phyloP scores from a whole-genome alignment of 2,888 invertebrate species.

The Ophioninae sp. region DNA sequence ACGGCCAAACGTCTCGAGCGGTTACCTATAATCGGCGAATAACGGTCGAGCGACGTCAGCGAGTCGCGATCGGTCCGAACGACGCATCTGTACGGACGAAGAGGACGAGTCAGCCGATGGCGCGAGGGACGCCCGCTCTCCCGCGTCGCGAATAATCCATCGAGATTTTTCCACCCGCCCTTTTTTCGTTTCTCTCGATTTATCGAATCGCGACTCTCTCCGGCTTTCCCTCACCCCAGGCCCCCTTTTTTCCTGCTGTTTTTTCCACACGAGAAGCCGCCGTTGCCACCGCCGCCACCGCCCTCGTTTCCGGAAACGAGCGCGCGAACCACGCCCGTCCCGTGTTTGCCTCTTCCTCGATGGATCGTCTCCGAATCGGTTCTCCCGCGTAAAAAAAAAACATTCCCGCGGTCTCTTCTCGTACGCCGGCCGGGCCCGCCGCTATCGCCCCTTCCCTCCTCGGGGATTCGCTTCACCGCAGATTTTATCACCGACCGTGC shows the following conservation, averaged over 20 bases:
- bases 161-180: slow-evolving; percentile 50
- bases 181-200: slow-evolving; percentile 59
- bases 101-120: too few species aligned
- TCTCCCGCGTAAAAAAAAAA: slow-evolving; percentile 66
- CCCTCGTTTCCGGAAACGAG: slow-evolving; percentile 65
- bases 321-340: slow-evolving; percentile 75
- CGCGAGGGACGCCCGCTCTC: not conserved
- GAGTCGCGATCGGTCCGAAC: slow-evolving; percentile 57
- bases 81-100: too few species aligned
- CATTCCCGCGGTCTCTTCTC: slow-evolving; percentile 55
- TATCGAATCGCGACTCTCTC: slow-evolving; percentile 54
- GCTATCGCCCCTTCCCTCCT: slow-evolving; percentile 52
- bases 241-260: slow-evolving; percentile 54
- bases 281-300: slow-evolving; percentile 47
- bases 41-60: slow-evolving; percentile 73
- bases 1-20: slow-evolving; percentile 3
- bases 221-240: slow-evolving; percentile 22
- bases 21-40: slow-evolving; percentile 67
- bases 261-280: slow-evolving; percentile 65
- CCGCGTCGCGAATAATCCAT: too few species aligned
- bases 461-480: slow-evolving; percentile 62
- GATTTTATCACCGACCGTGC: slow-evolving; percentile 63
- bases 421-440: slow-evolving; percentile 38
- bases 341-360: slow-evolving; percentile 73
- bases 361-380: slow-evolving; percentile 72